These are phyloP conservation scores for Ormyrus nitidulus DNA, from an alignment of 2,888 invertebrate species.

Conservation along the genomic window DNA sequence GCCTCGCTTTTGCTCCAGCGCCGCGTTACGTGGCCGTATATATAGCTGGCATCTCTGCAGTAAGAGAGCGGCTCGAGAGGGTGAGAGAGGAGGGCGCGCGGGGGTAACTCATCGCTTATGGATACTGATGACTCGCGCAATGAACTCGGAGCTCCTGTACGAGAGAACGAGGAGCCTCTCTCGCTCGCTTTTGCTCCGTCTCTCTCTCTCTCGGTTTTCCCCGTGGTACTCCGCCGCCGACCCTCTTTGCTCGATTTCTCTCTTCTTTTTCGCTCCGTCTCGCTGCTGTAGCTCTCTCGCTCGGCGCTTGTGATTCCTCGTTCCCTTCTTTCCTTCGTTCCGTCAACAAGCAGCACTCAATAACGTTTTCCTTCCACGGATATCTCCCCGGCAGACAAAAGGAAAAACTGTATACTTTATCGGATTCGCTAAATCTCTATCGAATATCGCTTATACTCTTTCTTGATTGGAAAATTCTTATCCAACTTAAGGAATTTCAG, in stretches of 20 bases:
- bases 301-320: constrained; percentile 14
- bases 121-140: constrained; percentile 86
- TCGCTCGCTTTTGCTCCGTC: constrained; percentile 57
- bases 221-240: constrained; percentile 7
- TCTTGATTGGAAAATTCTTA: constrained; percentile 39
- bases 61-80: neutral
- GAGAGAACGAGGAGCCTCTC: constrained; percentile 59
- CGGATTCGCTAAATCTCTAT: constrained; percentile 55
- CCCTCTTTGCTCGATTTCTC: constrained; percentile 54
- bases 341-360: constrained; percentile 65
- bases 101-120: constrained; percentile 83
- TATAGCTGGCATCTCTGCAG: no score
- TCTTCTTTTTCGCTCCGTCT: constrained; percentile 14
- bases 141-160: constrained; percentile 76
- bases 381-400: constrained; percentile 51
- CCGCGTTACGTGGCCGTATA: constrained; percentile 3
- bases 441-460: constrained; percentile 50
- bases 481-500: neutral
- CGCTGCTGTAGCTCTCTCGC: constrained; percentile 11
- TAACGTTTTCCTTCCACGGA: constrained; percentile 68
- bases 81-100: constrained; percentile 46
- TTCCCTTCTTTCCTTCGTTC: constrained; percentile 57
- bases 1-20: neutral
- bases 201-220: constrained; percentile 49
- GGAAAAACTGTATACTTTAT: constrained; percentile 54